Percentiles rank a stretch among this genome's conserved stretches.
phyloP scores from a whole-genome alignment of 2,113 vertebrate genomes.

The Indicator indicator region DNA sequence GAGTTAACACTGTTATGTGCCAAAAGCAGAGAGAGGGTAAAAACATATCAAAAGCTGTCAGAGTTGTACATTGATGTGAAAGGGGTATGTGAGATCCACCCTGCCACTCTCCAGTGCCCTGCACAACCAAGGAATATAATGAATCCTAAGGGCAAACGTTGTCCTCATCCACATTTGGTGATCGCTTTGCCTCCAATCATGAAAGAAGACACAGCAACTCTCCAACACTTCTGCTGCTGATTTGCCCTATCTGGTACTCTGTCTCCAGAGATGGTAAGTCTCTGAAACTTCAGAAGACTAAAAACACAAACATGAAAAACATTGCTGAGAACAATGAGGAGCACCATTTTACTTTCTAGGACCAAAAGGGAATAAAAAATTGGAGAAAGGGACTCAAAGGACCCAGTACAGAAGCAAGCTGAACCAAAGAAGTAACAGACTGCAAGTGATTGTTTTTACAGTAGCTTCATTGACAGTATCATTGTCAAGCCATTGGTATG shows the following conservation, averaged over 20 bases:
- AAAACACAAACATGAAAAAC: not conserved
- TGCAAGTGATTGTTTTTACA: not conserved
- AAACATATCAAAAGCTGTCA: not conserved
- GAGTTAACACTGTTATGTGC: not conserved
- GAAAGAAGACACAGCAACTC: not conserved
- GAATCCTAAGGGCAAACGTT: not conserved
- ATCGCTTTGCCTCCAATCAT: not conserved
- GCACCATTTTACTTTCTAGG: not conserved
- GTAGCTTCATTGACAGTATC: not conserved
- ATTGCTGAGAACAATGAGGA: not conserved
- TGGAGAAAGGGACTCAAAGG: not conserved
- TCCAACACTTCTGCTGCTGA: slow-evolving; percentile 15
- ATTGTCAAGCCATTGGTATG: not conserved
- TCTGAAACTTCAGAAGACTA: slow-evolving; percentile 4
- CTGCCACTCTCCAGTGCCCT: not conserved
- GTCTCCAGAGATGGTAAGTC: not conserved
- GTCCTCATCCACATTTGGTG: not conserved
- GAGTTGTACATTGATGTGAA: not conserved
- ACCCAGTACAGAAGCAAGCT: not conserved
- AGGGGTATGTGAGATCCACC: not conserved
- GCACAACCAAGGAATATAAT: not conserved
- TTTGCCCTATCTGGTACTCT: slow-evolving; percentile 17
- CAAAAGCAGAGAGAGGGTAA: not conserved
- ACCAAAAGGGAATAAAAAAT: not conserved
- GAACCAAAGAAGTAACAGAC: not conserved